phyloP scores from a whole-genome alignment of 1,140 invertebrate genomes.

The Eulimnadia texana region DNA sequence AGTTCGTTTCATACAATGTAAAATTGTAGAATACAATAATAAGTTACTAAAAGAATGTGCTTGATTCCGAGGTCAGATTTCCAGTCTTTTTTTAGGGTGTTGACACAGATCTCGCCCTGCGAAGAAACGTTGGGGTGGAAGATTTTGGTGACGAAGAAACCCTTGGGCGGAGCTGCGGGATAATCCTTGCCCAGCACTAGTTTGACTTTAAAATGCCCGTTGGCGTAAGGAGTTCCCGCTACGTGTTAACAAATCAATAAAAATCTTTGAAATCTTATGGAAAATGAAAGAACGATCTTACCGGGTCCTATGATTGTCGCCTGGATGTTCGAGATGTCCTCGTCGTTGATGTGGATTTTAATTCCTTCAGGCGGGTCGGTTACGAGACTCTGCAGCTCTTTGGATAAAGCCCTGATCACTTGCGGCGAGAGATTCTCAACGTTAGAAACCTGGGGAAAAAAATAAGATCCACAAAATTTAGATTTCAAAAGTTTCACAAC shows the following conservation, averaged over 20 bases:
- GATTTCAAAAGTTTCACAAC: too few species aligned
- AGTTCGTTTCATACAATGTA: neutral
- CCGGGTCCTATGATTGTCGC: constrained; percentile 76
- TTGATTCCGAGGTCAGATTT: constrained; percentile 88
- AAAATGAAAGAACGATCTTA: constrained; percentile 26
- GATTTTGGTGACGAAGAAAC: constrained; percentile 89
- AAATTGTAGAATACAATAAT: neutral
- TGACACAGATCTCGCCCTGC: constrained; percentile 93
- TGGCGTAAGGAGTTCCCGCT: constrained; percentile 73
- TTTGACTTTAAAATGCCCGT: constrained; percentile 76
- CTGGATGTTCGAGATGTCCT: constrained; percentile 84
- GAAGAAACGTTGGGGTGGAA: constrained; percentile 93
- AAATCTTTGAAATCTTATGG: neutral
- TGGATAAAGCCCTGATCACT: constrained; percentile 65
- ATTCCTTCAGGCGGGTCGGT: constrained; percentile 74
- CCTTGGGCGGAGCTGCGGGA: constrained; percentile 82
- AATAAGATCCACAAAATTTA: neutral
- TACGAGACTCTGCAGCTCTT: constrained; percentile 63
- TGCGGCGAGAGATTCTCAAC: constrained; percentile 86
- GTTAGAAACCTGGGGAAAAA: neutral
- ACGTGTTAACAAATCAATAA: constrained; percentile 10
- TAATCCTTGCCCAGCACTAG: constrained; percentile 83
- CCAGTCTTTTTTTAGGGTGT: constrained; percentile 95
- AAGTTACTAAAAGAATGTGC: constrained; percentile 75
- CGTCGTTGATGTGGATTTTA: constrained; percentile 69